Percentiles rank a stretch among this genome's conserved stretches.
Evolutionary conservation across 2,797 vertebrate genomes (phyloP).

Genomic region (Liparis tanakae): DNA sequence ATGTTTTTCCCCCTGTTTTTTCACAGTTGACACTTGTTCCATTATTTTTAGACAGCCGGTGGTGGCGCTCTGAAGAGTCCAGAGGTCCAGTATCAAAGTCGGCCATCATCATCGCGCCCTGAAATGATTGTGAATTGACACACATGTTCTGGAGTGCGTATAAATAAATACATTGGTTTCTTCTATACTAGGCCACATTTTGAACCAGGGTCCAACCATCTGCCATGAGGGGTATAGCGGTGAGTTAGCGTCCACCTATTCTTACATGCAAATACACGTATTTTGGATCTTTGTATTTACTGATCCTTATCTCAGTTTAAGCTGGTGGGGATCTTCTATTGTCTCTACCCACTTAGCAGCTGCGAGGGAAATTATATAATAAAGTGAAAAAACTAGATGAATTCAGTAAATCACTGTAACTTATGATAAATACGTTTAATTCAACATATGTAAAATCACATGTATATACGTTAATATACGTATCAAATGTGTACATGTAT

Average conservation of each 20-base stretch:
- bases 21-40: neutral
- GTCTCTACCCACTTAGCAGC: neutral
- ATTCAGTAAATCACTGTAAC: neutral
- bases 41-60: neutral
- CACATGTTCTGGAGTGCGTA: neutral
- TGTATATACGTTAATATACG: neutral
- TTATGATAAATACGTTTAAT: neutral
- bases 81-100: neutral
- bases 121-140: neutral
- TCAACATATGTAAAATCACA: neutral
- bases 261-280: slow-evolving; percentile 12
- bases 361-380: neutral
- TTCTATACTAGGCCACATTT: neutral
- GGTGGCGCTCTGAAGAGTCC: neutral
- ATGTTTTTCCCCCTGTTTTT: too few relatives aligned
- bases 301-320: neutral
- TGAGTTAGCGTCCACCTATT: slow-evolving; percentile 7
- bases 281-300: neutral
- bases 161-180: neutral
- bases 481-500: neutral
- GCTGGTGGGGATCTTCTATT: neutral
- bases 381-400: neutral
- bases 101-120: neutral
- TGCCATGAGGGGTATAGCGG: neutral
- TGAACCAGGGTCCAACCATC: neutral